Conservation (phyloP, 2,888 invertebrate species). For the Lycophotia porphyrea region DNA sequence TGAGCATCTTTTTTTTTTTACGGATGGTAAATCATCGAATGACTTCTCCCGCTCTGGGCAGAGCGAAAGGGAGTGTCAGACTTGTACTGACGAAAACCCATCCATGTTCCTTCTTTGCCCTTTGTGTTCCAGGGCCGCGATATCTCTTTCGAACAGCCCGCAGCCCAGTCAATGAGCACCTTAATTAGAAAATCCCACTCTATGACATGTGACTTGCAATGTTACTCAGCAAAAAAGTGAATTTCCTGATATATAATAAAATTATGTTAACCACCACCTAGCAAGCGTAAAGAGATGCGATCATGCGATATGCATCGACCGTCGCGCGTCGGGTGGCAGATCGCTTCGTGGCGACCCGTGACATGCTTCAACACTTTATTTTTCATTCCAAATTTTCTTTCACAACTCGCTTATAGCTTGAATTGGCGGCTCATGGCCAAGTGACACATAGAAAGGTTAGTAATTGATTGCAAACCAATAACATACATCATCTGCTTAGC, state of each 20-base stretch:
- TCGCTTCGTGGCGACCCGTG: not conserved
- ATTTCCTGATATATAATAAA: not conserved
- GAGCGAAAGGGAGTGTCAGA: too few species aligned
- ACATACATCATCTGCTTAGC: not conserved
- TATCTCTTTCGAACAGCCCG: too few species aligned
- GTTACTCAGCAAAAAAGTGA: not conserved
- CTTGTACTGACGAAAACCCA: too few species aligned
- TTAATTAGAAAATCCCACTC: not conserved
- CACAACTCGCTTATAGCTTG: too few species aligned
- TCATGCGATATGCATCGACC: not conserved
- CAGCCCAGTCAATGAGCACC: not conserved
- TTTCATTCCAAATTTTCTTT: too few species aligned
- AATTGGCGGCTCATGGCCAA: too few species aligned
- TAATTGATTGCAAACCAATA: too few species aligned
- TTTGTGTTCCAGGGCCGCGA: too few species aligned
- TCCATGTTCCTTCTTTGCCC: too few species aligned
- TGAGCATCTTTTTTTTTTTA: not conserved
- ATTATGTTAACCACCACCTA: not conserved
- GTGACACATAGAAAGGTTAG: too few species aligned
- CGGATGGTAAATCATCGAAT: too few species aligned
- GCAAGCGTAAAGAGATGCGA: not conserved
- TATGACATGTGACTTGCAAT: not conserved
- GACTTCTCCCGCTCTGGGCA: too few species aligned
- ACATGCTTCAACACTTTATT: not conserved
- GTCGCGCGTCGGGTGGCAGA: not conserved